These are phyloP conservation scores for Homalodisca vitripennis DNA, from an alignment of 1,140 invertebrate genomes.

Conservation along the genomic window DNA sequence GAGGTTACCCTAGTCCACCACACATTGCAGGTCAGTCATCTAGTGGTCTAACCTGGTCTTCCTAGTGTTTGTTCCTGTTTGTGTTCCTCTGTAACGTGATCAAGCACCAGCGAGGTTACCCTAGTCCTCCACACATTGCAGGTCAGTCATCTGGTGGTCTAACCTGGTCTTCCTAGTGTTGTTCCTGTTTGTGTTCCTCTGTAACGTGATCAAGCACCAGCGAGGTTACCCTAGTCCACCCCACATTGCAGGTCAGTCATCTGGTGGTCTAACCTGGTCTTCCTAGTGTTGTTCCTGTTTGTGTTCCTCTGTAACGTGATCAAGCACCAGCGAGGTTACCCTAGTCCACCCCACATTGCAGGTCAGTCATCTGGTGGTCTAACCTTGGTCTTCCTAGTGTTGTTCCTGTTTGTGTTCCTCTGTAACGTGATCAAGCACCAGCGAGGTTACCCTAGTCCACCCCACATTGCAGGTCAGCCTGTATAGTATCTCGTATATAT, in stretches of 20 bases:
- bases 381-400: no score
- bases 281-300: conserved; percentile 71
- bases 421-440: no score
- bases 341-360: conserved; percentile 37
- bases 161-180: conserved; percentile 77
- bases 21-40: conserved; percentile 48
- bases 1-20: conserved; percentile 53
- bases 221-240: conserved; percentile 55
- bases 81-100: conserved; percentile 68
- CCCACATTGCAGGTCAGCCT: no score
- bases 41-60: conserved; percentile 88
- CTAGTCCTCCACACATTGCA: conserved; percentile 37
- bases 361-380: no score
- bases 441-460: no score
- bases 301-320: conserved; percentile 68
- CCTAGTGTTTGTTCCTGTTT: conserved; percentile 67
- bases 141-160: conserved; percentile 72
- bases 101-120: conserved; percentile 63
- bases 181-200: conserved; percentile 69
- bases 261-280: conserved; percentile 88
- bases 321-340: conserved; percentile 63
- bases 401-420: no score
- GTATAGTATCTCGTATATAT: no score
- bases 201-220: conserved; percentile 66
- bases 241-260: conserved; percentile 93